Evolutionary conservation across 1,140 invertebrate species (phyloP).

Genomic region (Panagrolaimus sp.): DNA sequence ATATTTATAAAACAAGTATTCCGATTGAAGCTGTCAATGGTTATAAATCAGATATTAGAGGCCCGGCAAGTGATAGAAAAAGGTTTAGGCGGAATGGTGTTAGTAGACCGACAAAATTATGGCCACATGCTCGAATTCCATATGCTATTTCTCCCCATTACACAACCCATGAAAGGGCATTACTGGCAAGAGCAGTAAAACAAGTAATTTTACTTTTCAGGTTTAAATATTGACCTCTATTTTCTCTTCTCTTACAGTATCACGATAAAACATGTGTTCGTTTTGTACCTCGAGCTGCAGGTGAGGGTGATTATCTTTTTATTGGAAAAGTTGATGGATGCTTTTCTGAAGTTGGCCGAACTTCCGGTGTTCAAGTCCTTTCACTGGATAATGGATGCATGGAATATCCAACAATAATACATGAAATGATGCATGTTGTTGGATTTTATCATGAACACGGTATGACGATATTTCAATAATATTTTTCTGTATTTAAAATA

Average conservation of each 20-base stretch:
- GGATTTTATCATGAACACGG: conserved; percentile 57
- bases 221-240: too few relatives aligned
- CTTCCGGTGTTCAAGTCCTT: conserved; percentile 54
- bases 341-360: conserved; percentile 57
- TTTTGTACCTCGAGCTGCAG: conserved; percentile 49
- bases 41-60: conserved; percentile 51
- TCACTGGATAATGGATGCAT: conserved; percentile 58
- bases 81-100: conserved; percentile 50
- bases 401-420: conserved; percentile 58
- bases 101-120: conserved; percentile 49
- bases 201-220: conserved; percentile 31
- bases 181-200: conserved; percentile 55
- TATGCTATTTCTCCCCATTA: conserved; percentile 57
- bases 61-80: conserved; percentile 12
- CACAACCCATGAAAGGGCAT: conserved; percentile 50
- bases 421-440: conserved; percentile 57
- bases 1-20: conserved; percentile 32
- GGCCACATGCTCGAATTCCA: conserved; percentile 52
- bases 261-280: conserved; percentile 57
- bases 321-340: conserved; percentile 58
- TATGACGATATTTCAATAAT: too few relatives aligned
- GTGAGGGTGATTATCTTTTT: conserved; percentile 55
- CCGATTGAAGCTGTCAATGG: conserved; percentile 47
- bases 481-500: conserved; percentile 13
- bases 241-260: conserved; percentile 31